phyloP scores from a whole-genome alignment of 2,113 vertebrate species.

The Tetrao urogallus region DNA sequence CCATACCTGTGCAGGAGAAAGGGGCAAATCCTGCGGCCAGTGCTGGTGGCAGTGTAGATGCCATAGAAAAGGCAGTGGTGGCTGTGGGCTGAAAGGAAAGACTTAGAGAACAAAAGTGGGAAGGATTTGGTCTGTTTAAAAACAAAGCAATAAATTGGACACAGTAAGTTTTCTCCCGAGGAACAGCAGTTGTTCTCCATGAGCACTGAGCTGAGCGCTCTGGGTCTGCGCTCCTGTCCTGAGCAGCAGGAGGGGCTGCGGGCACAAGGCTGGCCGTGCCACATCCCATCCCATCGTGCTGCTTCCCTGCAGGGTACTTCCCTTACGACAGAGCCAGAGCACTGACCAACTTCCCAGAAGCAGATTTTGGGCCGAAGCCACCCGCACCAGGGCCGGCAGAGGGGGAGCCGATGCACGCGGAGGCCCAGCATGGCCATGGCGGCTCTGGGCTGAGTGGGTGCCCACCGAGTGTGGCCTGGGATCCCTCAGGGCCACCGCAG shows the following conservation, averaged over 20 bases:
- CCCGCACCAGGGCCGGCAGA: fast-evolving
- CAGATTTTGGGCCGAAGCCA: fast-evolving
- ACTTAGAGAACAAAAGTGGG: neutral
- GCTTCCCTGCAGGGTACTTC: neutral
- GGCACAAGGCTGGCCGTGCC: fast-evolving
- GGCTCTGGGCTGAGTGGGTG: neutral
- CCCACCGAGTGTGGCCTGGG: fast-evolving
- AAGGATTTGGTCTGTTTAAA: neutral
- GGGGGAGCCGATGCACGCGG: neutral
- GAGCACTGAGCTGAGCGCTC: fast-evolving
- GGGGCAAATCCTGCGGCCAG: neutral
- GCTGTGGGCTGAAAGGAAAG: neutral
- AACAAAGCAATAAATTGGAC: neutral
- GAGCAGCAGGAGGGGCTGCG: fast-evolving
- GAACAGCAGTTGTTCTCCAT: fast-evolving
- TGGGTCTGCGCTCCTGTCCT: neutral
- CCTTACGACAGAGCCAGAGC: neutral
- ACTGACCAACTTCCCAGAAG: fast-evolving
- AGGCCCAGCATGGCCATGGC: neutral
- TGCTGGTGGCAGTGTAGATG: neutral
- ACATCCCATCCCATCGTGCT: fast-evolving
- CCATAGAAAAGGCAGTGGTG: neutral
- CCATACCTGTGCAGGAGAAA: fast-evolving
- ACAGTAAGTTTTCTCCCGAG: neutral
- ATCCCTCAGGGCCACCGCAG: fast-evolving